phyloP scores from a whole-genome alignment of 2,888 invertebrate species.

The Micoletzkya japonica region DNA sequence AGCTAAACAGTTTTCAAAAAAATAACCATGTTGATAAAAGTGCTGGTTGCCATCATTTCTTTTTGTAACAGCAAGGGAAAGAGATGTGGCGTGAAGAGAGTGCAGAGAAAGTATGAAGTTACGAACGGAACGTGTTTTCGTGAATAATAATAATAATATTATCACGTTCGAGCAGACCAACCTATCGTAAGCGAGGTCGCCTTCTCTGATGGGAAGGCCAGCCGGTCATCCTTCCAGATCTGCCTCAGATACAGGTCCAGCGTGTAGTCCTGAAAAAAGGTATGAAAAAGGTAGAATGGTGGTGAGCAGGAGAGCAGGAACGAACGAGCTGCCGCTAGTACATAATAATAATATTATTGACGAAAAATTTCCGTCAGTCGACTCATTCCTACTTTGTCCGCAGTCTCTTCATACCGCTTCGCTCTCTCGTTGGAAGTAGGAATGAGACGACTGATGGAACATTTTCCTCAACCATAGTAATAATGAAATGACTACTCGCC shows the following conservation, averaged over 20 bases:
- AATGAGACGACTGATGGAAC: too few relatives aligned
- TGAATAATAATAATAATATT: background rate
- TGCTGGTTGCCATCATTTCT: background rate
- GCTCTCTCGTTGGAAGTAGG: too few relatives aligned
- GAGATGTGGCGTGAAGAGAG: background rate
- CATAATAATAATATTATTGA: too few relatives aligned
- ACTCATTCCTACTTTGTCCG: too few relatives aligned
- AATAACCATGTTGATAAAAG: too few relatives aligned
- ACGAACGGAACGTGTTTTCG: background rate
- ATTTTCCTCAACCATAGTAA: too few relatives aligned
- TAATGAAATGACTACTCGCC: background rate
- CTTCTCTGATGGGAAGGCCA: slow-evolving; percentile 41
- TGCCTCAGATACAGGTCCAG: slow-evolving; percentile 62
- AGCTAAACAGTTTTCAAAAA: too few relatives aligned
- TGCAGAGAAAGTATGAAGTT: background rate
- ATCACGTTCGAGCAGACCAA: background rate
- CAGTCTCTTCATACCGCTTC: too few relatives aligned
- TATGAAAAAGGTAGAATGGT: background rate
- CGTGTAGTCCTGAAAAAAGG: slow-evolving; percentile 58
- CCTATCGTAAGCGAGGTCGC: slow-evolving; percentile 30
- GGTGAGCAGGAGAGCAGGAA: too few relatives aligned
- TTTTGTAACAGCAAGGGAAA: background rate
- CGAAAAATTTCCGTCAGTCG: too few relatives aligned
- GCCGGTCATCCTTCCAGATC: slow-evolving; percentile 61
- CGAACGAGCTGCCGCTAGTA: too few relatives aligned